Base-by-base conservation (phyloP, 2,888 invertebrate genomes). In the Drosophila ezoana region DNA sequence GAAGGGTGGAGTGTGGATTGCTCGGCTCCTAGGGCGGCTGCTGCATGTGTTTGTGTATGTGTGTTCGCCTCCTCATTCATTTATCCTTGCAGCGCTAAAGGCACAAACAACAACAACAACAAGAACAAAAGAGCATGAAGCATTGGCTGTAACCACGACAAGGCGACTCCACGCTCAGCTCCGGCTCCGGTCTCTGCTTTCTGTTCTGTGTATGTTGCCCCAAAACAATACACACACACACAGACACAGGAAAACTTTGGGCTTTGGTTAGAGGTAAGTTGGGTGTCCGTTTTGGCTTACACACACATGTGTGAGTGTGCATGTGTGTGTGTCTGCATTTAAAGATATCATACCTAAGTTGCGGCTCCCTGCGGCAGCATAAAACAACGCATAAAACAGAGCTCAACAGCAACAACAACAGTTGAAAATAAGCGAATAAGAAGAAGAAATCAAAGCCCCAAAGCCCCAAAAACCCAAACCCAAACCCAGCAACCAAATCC, bases 261-360 rank as follows among this genome's bases (percentile, higher is more conserved):
- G 49, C 51, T 58, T 43, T 64, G 64, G 59, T 73, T 32, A 32
- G 70, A 77, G 68, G 56, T 62, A 63, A 73, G 73, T 64, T 69
- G 68, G 57, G 63, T 85, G 88, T 87, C 82, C 88, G 73, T 84
- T 82, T 81, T 81, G 79, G 79, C 87, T 76, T 72, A 61, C 79
- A 62, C 66, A 41, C 63, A 47, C 57, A 60, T 35, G 35, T 35
- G 35, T 35, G 35, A 47, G 38, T 58, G 43, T 40, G 48, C 65
- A 59, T 56, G 23, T 51, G 69, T 37, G 65, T 73, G 53, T 76
- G 68, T 84, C 73, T 86, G 86, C 89, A 86, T 86, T 89, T 86
- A 81, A 87, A 88, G 89, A 84, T 89, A 89, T 88, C 89, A 88
- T 81, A 80, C 87, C 89, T 76, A 76, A 82, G 79, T 85, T 79